Base-by-base conservation (phyloP, 2,888 invertebrate species). In the Galerucella pusilla region DNA sequence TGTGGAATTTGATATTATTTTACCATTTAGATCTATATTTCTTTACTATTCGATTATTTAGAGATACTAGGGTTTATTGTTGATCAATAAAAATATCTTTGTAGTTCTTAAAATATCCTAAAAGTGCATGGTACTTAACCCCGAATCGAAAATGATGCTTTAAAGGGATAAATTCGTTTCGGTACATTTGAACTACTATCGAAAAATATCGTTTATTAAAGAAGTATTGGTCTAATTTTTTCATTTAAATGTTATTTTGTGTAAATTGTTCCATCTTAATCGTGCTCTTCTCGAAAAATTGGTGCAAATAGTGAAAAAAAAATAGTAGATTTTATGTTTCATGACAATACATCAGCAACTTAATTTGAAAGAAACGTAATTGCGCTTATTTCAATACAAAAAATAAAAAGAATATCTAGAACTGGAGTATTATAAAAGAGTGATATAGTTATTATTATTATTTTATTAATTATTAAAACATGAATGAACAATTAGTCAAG, bases 331-430 rank as follows among this genome's bases (percentile, higher is more conserved):
- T 76, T 74, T 76, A 78, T 80, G 14, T 82, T 81, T 85, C 85
- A 86, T 86, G 86, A 86, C 86, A 86, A 85, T 85, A 86, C 82
- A 77, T 81, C 82, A 80, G 80, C 79, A 69, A 71, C 60, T 25
- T 42, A 9, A 46, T 28, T 35, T 49, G 42, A 67, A 80, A 78
- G 77, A 81, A 78, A 77, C 74, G 78, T 76, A 81, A 82, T 68
- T 77, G 81, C 81, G 78, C 78, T 81, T 80, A 78, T 76, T 78
- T 70, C 54, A 54, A 49, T 4, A 49, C 14, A 65, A 25, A 42
- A 45, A 71, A 74, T 20, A 20, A 20, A 20, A 20, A 20, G 20
- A 71, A 80, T 77, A 75, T 73, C 70, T 78, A 80, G 75, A 76
- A 77, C 77, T 79, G 77, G 81, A 82, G 82, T 83, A 82, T 83